A percentile compares a stretch with the other conserved stretches of the same genome.
Conservation (phyloP, 1,140 invertebrate genomes). For the Sminthurinus signatus region DNA sequence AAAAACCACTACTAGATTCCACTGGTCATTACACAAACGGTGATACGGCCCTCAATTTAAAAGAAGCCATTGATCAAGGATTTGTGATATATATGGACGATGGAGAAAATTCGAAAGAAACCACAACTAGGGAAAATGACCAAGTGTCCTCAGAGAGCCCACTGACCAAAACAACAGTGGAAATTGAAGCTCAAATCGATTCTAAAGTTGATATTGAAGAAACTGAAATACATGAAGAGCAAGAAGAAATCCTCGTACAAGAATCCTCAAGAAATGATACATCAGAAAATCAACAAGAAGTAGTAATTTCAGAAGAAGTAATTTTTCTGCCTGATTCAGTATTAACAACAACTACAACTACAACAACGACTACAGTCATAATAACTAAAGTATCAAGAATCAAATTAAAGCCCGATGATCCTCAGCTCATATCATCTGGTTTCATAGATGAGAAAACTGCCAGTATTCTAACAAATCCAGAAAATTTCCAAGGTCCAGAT, state of each 20-base stretch:
- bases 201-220: no score
- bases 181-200: no score
- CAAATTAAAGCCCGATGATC: conserved; percentile 48
- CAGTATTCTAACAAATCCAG: conserved; percentile 56
- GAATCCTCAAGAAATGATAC: no score
- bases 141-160: no score
- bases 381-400: conserved; percentile 34
- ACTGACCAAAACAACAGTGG: no score
- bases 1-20: conserved; percentile 67
- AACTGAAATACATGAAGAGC: no score
- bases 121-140: no score
- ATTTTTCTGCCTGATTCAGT: conserved; percentile 32
- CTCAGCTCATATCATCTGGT: conserved; percentile 65
- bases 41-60: conserved; percentile 57
- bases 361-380: conserved; percentile 35
- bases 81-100: conserved; percentile 55
- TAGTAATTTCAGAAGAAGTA: conserved; percentile 2
- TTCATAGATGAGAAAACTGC: conserved; percentile 68
- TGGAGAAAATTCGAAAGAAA: no score
- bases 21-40: conserved; percentile 63
- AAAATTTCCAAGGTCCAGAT: conserved; percentile 53
- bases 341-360: conserved; percentile 35
- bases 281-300: no score
- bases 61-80: conserved; percentile 65
- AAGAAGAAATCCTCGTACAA: no score